Base-by-base conservation (phyloP, 2,113 vertebrate species). In the Orientallactaga bullata region DNA sequence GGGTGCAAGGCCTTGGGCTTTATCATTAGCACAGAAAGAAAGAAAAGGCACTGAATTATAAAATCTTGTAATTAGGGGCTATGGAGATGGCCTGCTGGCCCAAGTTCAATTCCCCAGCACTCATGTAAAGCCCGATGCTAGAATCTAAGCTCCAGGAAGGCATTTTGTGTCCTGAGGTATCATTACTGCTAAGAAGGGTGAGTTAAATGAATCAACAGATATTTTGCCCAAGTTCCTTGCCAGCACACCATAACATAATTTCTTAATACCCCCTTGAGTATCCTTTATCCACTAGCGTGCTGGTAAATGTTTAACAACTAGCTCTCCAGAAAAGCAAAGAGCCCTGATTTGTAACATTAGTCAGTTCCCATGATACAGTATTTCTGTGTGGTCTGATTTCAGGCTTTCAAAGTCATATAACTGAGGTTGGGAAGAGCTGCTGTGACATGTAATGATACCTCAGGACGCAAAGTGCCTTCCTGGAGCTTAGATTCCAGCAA, bases 401-500 rank as follows among this genome's bases (percentile, higher is more conserved):
- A 17, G 47, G 32, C 42, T 58, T 39, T 16, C 35, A 26, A 3
- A 55, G 47, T n/a, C 23, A 21, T 16, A 32, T 69, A 35, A 42
- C 35, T 81, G 66, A 30, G 28, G 58, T 37, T 73, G 68, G 69
- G 18, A 55, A 55, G 61, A 91, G 42, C 74, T 24, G 4, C 20
- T 30, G 21, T 6, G 32, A 7, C 37, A 4, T 66, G 9, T 20
- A 60, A 2, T 3, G 23, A 87, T 73, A 74, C 6, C 35, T 42
- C 42, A 77, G 32, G 61, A 93, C n/a, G 55, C 78, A 88, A 90
- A 87, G 85, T 10, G 4, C 30, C 84, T 63, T 78, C 77, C 87
- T 66, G 12, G 10, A 55, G 72, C 58, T 90, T 83, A 66, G 73
- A 26, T 30, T 69, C 74, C 51, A 13, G 7, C 63, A 11, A 63